These are phyloP conservation scores for Muschampia plurimacula DNA, from an alignment of 2,888 invertebrate genomes.

Conservation along the genomic window DNA sequence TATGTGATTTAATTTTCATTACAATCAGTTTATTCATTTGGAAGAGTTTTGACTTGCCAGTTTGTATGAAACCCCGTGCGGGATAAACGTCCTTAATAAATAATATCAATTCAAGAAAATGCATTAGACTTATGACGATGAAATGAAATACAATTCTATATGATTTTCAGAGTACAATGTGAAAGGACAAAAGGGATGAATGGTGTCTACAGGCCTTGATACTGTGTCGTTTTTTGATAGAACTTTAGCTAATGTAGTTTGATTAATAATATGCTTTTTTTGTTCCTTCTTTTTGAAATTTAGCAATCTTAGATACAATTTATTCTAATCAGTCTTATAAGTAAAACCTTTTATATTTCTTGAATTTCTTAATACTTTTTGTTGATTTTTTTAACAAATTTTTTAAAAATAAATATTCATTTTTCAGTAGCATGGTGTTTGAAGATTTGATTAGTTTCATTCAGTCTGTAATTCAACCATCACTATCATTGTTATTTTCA, in stretches of 20 bases:
- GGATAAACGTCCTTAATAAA: too few species aligned
- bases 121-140: not conserved
- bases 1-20: too few species aligned
- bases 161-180: not conserved
- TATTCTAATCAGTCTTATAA: not conserved
- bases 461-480: not conserved
- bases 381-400: not conserved
- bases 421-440: not conserved
- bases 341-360: not conserved
- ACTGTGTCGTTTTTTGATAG: conserved; percentile 10
- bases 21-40: too few species aligned
- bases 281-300: not conserved
- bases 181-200: conserved; percentile 7
- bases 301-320: not conserved
- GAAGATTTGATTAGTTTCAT: not conserved
- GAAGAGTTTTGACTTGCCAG: too few species aligned
- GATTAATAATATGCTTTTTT: conserved; percentile 1
- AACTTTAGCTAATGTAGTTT: conserved; percentile 13
- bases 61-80: too few species aligned
- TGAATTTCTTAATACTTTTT: not conserved
- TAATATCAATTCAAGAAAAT: too few species aligned
- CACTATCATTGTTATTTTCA: not conserved
- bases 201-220: conserved; percentile 13
- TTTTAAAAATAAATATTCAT: not conserved
- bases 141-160: not conserved